phyloP scores from a whole-genome alignment of 2,113 vertebrate genomes.

The Ancistrus triradiatus region DNA sequence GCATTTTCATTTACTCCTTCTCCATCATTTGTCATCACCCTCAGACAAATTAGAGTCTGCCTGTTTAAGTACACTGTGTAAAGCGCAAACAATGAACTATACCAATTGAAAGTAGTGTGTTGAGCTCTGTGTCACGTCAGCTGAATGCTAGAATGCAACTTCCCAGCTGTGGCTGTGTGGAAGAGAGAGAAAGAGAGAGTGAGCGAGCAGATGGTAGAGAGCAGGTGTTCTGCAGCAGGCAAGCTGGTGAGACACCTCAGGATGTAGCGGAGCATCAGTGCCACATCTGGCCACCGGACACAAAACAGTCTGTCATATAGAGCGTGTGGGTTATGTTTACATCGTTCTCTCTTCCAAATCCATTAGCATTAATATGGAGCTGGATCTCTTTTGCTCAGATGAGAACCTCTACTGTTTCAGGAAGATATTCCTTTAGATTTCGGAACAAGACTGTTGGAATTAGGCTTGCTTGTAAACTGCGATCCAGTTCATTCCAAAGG shows the following conservation, averaged over 20 bases:
- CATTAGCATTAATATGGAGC: too few species aligned
- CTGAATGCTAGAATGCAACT: neutral
- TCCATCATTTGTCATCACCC: constrained; percentile 5
- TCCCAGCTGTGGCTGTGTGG: constrained; percentile 6
- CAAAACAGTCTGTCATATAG: too few species aligned
- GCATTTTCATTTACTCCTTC: neutral
- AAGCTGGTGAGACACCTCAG: constrained; percentile 51
- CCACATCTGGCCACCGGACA: constrained; percentile 54
- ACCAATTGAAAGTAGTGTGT: neutral
- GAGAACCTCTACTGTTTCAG: too few species aligned
- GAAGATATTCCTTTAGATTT: too few species aligned
- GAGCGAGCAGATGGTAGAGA: constrained; percentile 67
- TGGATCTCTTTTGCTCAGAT: too few species aligned
- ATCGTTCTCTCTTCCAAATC: too few species aligned
- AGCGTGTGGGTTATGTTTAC: too few species aligned
- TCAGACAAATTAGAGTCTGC: neutral
- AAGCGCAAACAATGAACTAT: neutral
- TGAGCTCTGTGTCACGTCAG: neutral
- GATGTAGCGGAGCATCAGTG: constrained; percentile 40
- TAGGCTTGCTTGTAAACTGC: too few species aligned
- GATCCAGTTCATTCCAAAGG: too few species aligned
- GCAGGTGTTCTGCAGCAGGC: constrained; percentile 68
- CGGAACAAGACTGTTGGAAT: too few species aligned
- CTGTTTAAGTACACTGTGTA: neutral
- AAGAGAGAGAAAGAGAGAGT: constrained; percentile 8